phyloP scores from a whole-genome alignment of 2,113 vertebrate genomes.

The Entomyzon cyanotis region DNA sequence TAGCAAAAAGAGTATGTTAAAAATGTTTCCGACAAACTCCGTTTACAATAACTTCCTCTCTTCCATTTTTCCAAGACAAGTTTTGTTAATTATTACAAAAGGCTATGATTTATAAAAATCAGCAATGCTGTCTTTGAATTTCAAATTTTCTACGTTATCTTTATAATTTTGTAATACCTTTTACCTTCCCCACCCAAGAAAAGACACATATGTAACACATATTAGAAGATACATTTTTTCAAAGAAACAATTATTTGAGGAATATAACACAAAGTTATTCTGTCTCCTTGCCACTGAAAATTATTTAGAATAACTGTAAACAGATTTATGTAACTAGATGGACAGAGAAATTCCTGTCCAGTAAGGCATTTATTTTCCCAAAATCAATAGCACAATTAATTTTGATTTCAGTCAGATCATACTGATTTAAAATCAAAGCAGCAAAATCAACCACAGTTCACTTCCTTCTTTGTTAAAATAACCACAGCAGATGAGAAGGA shows the following conservation, averaged over 20 bases:
- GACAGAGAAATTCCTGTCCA: slow-evolving; percentile 31
- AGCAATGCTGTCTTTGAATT: neutral
- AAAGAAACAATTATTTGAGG: slow-evolving; percentile 38
- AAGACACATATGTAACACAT: neutral
- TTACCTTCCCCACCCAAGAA: neutral
- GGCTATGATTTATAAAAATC: neutral
- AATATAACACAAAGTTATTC: neutral
- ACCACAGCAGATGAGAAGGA: slow-evolving; percentile 17
- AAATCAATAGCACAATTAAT: slow-evolving; percentile 26
- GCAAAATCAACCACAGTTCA: slow-evolving; percentile 29
- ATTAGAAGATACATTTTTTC: neutral
- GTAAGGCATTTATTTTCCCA: neutral
- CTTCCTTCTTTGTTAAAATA: slow-evolving; percentile 33
- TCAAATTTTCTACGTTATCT: neutral
- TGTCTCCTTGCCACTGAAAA: slow-evolving; percentile 13
- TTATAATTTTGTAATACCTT: neutral
- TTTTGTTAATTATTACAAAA: neutral
- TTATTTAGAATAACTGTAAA: slow-evolving; percentile 57
- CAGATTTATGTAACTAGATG: slow-evolving; percentile 47
- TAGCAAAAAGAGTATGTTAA: neutral
- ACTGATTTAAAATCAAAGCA: slow-evolving; percentile 33
- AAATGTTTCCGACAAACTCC: neutral
- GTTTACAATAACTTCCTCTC: neutral
- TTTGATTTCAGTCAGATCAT: slow-evolving; percentile 37
- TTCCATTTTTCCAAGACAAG: neutral